These are phyloP conservation scores for Amblyornis subalaris DNA, from an alignment of 2,113 vertebrate species.

Conservation along the genomic window DNA sequence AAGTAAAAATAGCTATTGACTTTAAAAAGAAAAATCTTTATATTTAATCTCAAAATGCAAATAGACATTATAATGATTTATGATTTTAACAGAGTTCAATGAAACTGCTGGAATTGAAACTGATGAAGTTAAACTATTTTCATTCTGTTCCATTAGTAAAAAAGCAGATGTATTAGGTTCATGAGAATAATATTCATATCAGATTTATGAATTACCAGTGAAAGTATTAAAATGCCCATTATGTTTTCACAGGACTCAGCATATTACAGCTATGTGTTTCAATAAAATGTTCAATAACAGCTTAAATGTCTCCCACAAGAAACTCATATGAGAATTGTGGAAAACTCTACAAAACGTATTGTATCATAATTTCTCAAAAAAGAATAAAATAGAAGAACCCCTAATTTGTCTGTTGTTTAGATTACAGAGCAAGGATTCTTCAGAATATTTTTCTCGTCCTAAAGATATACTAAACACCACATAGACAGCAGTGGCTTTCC, in stretches of 20 bases:
- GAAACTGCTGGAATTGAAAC: neutral
- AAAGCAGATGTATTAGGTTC: neutral
- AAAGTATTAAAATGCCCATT: neutral
- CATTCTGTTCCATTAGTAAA: neutral
- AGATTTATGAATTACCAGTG: neutral
- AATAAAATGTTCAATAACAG: neutral
- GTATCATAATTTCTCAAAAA: neutral
- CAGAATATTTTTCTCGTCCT: neutral
- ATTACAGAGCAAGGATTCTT: neutral
- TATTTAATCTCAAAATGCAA: conserved; percentile 12
- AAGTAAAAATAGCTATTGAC: neutral
- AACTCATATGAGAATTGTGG: neutral
- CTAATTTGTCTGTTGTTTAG: neutral
- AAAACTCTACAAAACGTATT: neutral
- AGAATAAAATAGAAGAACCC: rapidly evolving
- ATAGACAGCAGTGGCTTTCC: neutral
- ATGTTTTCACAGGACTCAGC: neutral
- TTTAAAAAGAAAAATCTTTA: neutral
- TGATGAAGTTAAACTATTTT: neutral
- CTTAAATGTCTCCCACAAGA: neutral
- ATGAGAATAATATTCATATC: neutral
- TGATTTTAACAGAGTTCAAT: neutral
- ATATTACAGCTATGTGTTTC: neutral
- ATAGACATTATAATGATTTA: neutral
- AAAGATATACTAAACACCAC: neutral